phyloP scores from a whole-genome alignment of 2,113 vertebrate genomes.

The Ptilorrhoa leucosticta region DNA sequence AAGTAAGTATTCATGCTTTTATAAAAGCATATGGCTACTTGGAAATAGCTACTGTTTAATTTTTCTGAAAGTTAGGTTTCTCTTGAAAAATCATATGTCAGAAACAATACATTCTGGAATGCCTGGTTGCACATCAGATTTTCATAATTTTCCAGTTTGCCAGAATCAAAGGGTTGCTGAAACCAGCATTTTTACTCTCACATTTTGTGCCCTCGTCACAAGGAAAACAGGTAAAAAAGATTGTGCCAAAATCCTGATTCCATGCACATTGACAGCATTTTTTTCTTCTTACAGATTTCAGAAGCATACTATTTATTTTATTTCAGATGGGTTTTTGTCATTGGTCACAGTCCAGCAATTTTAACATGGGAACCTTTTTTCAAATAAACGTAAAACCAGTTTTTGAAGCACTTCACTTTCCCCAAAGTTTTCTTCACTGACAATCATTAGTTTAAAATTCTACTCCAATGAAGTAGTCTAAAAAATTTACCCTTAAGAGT shows the following conservation, averaged over 20 bases:
- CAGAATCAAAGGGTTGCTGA: neutral
- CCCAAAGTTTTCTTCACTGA: neutral
- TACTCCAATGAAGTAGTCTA: neutral
- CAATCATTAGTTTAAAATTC: neutral
- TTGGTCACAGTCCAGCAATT: neutral
- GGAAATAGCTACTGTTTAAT: neutral
- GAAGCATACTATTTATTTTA: neutral
- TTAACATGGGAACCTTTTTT: neutral
- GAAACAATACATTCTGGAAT: neutral
- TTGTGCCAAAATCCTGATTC: neutral
- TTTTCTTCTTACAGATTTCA: neutral
- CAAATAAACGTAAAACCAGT: neutral
- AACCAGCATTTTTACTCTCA: rapidly evolving
- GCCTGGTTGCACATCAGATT: neutral
- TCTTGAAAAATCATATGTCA: neutral
- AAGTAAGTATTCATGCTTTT: neutral
- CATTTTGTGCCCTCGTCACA: neutral
- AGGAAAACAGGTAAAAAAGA: neutral
- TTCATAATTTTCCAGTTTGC: neutral
- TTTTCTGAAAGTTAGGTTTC: neutral
- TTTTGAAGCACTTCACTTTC: neutral
- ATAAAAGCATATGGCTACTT: neutral
- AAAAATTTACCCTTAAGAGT: neutral
- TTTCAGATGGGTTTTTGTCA: neutral
- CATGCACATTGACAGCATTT: neutral